Base-by-base conservation (phyloP, 1,140 invertebrate species). In the Harlomillsia oculata region DNA sequence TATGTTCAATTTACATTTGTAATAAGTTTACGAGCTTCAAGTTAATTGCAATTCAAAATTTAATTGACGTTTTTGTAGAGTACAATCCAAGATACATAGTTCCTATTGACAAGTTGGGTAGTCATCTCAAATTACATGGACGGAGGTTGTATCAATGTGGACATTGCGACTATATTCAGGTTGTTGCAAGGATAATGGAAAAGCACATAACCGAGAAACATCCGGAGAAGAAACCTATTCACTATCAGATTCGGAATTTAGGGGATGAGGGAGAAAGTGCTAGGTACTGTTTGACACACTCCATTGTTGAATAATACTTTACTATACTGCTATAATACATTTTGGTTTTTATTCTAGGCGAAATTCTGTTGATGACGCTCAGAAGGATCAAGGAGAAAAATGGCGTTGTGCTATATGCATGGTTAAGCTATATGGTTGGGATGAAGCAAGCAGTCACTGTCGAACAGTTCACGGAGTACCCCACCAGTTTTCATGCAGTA, bases 121-220 rank as follows among this genome's bases (percentile, higher is more conserved):
- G 74, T 55, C 85, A 87, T 72, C 74, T 87, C 53, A 82, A 82
- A 71, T 79, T 87, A 73, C 85, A 88, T 71, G 82, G 83, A 56
- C 70, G 74, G 5, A 76, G 74, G 56, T 70, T 88, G 21, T 85
- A 82, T 68, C 81, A 80, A 62, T 87, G 83, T 71, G 76, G 76
- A 2, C 69, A 77, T 60, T 86, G 83, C 65, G 70, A 75, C 64
- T 79, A 79, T 69, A 75, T 81, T 5, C 72, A 79, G 32, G 72
- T 77, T 68, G 75, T 78, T 58, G 53, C 63, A 30, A 66, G 64
- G 36, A 25, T 80, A 4, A 74, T 86, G 0, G 82, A 85, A 26
- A 76, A 78, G 20, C 85, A 87, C 68, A 64, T 80, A 2, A 61
- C 68, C 0, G 82, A 84, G 3, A 75, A 77, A 16, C 84, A 87